phyloP scores from a whole-genome alignment of 2,113 vertebrate genomes.

The Mungos mungo region DNA sequence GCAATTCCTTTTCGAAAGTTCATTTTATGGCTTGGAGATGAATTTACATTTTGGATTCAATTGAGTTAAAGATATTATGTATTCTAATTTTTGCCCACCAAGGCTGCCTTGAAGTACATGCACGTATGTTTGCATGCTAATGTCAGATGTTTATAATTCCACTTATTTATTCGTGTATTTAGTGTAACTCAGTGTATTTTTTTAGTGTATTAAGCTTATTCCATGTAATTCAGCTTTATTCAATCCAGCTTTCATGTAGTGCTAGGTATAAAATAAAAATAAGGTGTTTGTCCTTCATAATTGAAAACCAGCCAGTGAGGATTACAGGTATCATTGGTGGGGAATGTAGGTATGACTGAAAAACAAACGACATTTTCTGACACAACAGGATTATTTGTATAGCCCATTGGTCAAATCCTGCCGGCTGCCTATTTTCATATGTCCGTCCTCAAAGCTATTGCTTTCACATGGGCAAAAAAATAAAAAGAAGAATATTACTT shows the following conservation, averaged over 20 bases:
- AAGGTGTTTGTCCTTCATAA: not conserved
- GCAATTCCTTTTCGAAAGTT: not conserved
- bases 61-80: not conserved
- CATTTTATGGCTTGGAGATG: not conserved
- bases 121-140: not conserved
- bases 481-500: not conserved
- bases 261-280: not conserved
- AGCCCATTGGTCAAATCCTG: not conserved
- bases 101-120: not conserved
- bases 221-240: not conserved
- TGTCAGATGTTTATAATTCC: not conserved
- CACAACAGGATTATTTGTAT: not conserved
- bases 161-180: not conserved
- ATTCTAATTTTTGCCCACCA: not conserved
- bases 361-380: not conserved
- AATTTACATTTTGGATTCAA: not conserved
- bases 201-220: not conserved
- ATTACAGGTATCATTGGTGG: not conserved
- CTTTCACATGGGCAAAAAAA: not conserved
- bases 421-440: not conserved
- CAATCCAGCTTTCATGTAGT: not conserved
- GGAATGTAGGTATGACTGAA: not conserved
- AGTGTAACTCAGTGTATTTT: not conserved
- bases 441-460: not conserved
- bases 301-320: not conserved